Base-by-base conservation (phyloP, 2,113 vertebrate genomes). In the Tenebrosternarchus preto region DNA sequence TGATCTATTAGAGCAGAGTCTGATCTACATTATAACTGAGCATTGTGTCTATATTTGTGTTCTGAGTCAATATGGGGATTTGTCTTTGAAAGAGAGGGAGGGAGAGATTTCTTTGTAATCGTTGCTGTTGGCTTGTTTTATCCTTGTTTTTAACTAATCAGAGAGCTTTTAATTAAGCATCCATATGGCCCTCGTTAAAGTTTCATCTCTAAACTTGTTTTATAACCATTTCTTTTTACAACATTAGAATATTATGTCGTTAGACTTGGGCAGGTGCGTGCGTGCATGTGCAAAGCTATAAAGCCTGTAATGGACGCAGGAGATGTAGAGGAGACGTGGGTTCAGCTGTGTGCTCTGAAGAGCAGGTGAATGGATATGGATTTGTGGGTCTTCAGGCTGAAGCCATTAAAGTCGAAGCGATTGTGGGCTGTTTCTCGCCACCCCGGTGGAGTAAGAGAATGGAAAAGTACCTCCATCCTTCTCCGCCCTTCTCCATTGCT, bases 301-400 rank as follows among this genome's bases (percentile, higher is more conserved):
- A 63, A 29, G 3, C n/a, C 16, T n/a, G 17, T 64, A 20, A n/a
- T n/a, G 6, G 60, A 1, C 71, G 22, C 27, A 33, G 24, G 22
- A 22, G n/a, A n/a, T 61, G 70, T 33, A 55, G 22, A 63, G 73
- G 29, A 39, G 19, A 15, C n/a, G 16, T 12, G 67, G 17, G 31
- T 39, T 27, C 60, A 53, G 19, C 20, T 43, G 43, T 27, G 50
- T 55, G 57, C 22, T 31, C 36, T 56, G 31, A 56, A 12, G 27
- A 61, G 50, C 55, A 69, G 53, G 31, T 80, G 74, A 75, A 78
- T 39, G 36, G 71, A 53, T 82, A 76, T 86, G 68, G 82, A 85
- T 84, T 82, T 82, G 69, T 64, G 61, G 71, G 39, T 53, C 80
- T 39, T 74, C 31, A 59, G 60, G 80, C 64, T 82, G 73, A 67